Evolutionary conservation across 2,797 vertebrate genomes (phyloP), one percentile per base, ranked within the genome.

Genomic region (Meda fulgida): DNA sequence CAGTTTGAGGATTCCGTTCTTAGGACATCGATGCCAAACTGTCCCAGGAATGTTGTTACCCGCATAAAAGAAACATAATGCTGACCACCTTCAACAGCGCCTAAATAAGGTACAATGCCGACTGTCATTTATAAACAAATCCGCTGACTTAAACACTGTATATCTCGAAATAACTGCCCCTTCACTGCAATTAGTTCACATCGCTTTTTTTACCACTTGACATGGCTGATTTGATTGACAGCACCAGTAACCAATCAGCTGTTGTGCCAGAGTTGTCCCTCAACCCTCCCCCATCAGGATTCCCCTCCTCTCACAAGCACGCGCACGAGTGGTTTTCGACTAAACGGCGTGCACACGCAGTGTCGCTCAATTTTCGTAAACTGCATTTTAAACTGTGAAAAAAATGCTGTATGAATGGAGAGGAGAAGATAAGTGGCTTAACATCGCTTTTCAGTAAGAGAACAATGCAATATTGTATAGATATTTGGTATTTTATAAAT

Each of bases 161-260:
- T 31, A 21, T 36, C 53, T 78, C 13, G 29, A 58, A 80, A 80
- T 75, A 86, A 70, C 84, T 36, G 69, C 55, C 67, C 73, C 67
- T 81, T 76, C 79, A 21, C 21, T 23, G 16, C 60, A 7, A 53
- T 80, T 43, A 80, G 48, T 83, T 79, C 66, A 84, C 31, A 19
- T 80, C 29, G 46, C 81, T 81, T 78, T 81, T 63, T 63, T 38
- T 69, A 71, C 71, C 73, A 66, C 80, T 69, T 87, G 87, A 86
- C 84, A 86, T 40, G 80, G 71, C 80, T 84, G 73, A 79, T 71
- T 84, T 87, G 84, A 89, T 84, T 69, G 88, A 84, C 85, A 10
- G 70, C 31, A 9, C 26, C 55, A 7, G 60, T 19, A 36, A 71
- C 89, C 89, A 91, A 90, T 91, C 80, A 55, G 53, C 58, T 16